Evolutionary conservation across 1,140 invertebrate species (phyloP).

Genomic region (Drosophila busckii): DNA sequence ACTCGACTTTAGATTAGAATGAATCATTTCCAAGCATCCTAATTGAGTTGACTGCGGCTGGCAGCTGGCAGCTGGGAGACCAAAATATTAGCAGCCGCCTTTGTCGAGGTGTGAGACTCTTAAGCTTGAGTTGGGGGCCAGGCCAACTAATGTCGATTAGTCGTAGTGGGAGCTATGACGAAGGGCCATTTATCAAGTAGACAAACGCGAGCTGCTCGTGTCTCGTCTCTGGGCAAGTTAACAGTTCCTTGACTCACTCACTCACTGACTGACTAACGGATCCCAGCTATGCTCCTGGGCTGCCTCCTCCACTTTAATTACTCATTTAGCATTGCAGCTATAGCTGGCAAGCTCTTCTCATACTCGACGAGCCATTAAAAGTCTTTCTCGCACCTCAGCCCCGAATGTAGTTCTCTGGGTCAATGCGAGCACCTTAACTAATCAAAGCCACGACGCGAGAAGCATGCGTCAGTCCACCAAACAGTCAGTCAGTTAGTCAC

Average conservation of each 20-base stretch:
- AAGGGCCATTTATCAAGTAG: conserved; percentile 62
- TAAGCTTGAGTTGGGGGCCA: conserved; percentile 15
- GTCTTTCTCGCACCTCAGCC: conserved; percentile 6
- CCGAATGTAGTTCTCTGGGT: conserved; percentile 67
- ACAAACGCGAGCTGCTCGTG: conserved; percentile 52
- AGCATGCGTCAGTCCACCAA: conserved; percentile 31
- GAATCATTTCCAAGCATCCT: conserved; percentile 71
- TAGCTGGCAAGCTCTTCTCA: conserved; percentile 25
- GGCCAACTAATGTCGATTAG: conserved; percentile 33
- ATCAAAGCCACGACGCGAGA: conserved; percentile 41
- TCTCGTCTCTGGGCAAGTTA: conserved; percentile 54
- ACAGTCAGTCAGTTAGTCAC: conserved; percentile 10
- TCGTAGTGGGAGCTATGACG: conserved; percentile 26
- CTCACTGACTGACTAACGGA: conserved; percentile 26
- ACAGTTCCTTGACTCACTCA: conserved; percentile 43
- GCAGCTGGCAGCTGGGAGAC: conserved; percentile 25
- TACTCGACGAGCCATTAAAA: conserved; percentile 32
- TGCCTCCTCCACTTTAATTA: conserved; percentile 54
- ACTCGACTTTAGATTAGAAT: conserved; percentile 72
- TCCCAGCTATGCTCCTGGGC: conserved; percentile 9
- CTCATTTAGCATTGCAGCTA: too few relatives aligned
- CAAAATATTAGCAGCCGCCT: conserved; percentile 39
- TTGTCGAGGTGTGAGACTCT: conserved; percentile 42
- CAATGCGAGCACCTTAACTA: conserved; percentile 70
- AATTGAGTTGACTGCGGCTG: conserved; percentile 59